Base-by-base conservation (phyloP, 2,888 invertebrate genomes). In the Heliconius hortense region DNA sequence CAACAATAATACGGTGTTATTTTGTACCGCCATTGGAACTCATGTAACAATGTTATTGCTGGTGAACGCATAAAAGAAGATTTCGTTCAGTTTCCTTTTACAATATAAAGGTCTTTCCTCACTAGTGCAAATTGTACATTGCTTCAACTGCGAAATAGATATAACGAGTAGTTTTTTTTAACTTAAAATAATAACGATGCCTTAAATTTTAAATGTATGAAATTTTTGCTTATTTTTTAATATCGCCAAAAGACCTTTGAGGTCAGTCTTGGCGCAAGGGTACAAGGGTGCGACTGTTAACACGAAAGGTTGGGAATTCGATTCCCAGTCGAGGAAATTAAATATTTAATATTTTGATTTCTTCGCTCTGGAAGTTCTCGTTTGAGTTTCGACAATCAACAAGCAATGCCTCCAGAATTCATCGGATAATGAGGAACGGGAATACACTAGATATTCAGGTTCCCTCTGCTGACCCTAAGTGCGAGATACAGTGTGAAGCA, bases 21-120 rank as follows among this genome's bases (percentile, higher is more conserved):
- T 39, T 39, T 24, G 24, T 66, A 66, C 24, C 39, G 24, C 39
- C 24, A 8, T 26, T 43, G 39, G 35, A 66, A 26, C 24, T 39
- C 24, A 43, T 68, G 13, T 69, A 53, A 69, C 69, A 68, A 53
- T 53, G 68, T 68, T 68, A 53, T 68, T 68, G 28, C 68, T 53
- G 53, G n/a, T n/a, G n/a, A 53, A 69, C 48, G n/a, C 31, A 53
- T 53, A 69, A 56, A 56, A 56, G 69, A 69, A 69, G 56, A 69
- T 69, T 56, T 56, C 7, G 53, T 31, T 56, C 31, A 56, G 56
- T 31, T 68, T 69, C 69, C 69, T 69, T 69, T 31, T 56, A 69
- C 8, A 69, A 69, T 35, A 35, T 53, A 69, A 43, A 43, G 66
- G 43, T 66, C 43, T 26, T 66, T 69, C 69, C 24, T 15, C 69